Base-by-base conservation (phyloP, 2,797 vertebrate species). In the Discoglossus pictus region DNA sequence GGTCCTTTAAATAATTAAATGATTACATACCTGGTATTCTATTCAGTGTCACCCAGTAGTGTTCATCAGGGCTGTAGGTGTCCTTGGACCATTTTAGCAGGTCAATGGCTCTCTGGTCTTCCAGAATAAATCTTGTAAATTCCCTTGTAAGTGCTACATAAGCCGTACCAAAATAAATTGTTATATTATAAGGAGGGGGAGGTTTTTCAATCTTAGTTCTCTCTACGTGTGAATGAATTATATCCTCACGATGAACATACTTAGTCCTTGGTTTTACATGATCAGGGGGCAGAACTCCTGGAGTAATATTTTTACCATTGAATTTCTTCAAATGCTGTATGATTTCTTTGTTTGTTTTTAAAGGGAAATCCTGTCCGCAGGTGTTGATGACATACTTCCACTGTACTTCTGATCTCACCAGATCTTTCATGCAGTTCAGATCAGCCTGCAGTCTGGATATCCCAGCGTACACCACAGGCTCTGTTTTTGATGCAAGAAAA, bases 21-120 rank as follows among this genome's bases (percentile, higher is more conserved):
- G n/a, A n/a, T n/a, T 11, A 73, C 81, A 12, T 79, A 88, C 85
- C 83, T 17, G 75, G 75, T 16, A 83, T 83, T 58, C 83, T 83
- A 54, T 85, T 86, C 50, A 86, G 76, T 0, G 79, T 84, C 67
- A 84, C 76, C 83, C 86, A 86, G 73, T 80, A 89, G 65, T 87
- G 86, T 21, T 87, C 84, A 0, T 85, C 82, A 0, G 75, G 83
- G 56, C 87, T 87, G 50, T 81, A 85, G 6, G 78, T 86, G 56
- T 84, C 85, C 56, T 81, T 52, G 0, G 85, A 85, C 80, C 81
- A 83, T 0, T 8, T 67, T 40, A 88, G 77, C 42, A 88, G 73
- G 17, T 83, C 72, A 0, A 78, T 12, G 4, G 78, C 82, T 0
- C 12, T 23, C 0, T 35, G 74, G 25, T 87, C 83, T 2, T 1